A percentile compares a stretch with the other conserved stretches of the same genome.
These are phyloP conservation scores for Antigone vipio DNA, from an alignment of 2,113 vertebrate genomes.

Conservation along the genomic window DNA sequence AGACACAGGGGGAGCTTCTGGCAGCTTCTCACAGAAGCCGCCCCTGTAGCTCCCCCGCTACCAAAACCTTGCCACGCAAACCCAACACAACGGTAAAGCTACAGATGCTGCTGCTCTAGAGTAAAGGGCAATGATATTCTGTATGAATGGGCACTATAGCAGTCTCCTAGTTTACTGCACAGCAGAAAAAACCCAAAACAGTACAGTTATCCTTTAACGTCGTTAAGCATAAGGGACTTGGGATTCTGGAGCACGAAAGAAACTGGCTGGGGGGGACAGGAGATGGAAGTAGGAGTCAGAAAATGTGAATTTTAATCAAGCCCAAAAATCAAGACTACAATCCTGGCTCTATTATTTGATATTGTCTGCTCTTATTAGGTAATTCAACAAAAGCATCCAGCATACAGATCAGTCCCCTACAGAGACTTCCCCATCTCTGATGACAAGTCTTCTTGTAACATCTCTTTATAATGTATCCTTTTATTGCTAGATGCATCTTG, in stretches of 20 bases:
- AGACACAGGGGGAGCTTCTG: no score
- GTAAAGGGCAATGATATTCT: neutral
- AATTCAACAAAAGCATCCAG: neutral
- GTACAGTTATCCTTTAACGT: neutral
- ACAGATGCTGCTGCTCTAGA: accelerated
- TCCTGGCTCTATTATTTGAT: neutral
- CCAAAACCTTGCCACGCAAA: no score
- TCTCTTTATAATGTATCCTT: neutral
- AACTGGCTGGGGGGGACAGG: accelerated
- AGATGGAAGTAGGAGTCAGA: accelerated
- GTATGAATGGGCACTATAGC: neutral
- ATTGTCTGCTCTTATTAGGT: neutral
- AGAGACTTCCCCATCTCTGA: neutral
- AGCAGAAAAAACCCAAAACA: neutral
- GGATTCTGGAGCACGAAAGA: neutral
- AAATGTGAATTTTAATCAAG: neutral
- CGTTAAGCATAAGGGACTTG: neutral
- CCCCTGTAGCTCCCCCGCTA: no score
- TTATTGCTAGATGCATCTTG: neutral
- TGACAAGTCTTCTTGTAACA: neutral
- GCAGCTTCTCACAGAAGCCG: no score
- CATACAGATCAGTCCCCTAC: neutral
- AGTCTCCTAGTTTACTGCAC: neutral
- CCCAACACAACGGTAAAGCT: neutral
- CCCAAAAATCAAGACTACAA: neutral